Conservation (phyloP, 2,888 invertebrate genomes). For the Phyto melanocephala region DNA sequence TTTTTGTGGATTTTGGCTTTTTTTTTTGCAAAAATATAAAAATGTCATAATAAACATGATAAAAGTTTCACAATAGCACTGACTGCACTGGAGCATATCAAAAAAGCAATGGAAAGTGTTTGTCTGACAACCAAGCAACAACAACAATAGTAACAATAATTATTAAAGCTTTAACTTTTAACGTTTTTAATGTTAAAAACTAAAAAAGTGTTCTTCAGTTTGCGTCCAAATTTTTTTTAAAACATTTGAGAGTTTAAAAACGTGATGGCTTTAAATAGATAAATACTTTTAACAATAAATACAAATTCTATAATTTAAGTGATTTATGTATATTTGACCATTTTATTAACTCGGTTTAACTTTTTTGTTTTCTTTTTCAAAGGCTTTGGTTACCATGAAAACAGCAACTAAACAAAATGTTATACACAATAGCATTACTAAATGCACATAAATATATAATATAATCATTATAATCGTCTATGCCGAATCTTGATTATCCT, state of each 20-base stretch:
- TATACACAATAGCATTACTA: slow-evolving; percentile 54
- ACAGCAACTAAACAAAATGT: slow-evolving; percentile 29
- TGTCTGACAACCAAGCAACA: background rate
- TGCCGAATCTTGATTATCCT: too few relatives aligned
- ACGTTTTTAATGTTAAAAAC: slow-evolving; percentile 66
- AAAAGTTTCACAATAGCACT: background rate
- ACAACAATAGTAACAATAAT: background rate
- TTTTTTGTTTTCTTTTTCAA: too few relatives aligned
- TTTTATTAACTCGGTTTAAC: too few relatives aligned
- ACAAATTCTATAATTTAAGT: too few relatives aligned
- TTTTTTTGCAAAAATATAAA: background rate
- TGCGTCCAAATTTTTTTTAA: too few relatives aligned
- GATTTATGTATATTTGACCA: too few relatives aligned
- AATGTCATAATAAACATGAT: background rate
- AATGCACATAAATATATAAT: too few relatives aligned
- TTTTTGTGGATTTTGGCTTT: background rate
- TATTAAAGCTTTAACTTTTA: slow-evolving; percentile 52
- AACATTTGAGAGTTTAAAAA: too few relatives aligned
- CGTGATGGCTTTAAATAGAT: too few relatives aligned
- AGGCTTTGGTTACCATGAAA: slow-evolving; percentile 64
- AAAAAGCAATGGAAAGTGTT: background rate
- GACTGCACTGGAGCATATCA: background rate
- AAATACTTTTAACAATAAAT: too few relatives aligned
- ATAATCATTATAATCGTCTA: too few relatives aligned
- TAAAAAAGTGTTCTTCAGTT: too few relatives aligned